Conservation (phyloP, 2,888 invertebrate genomes). For the Meganola albula region DNA sequence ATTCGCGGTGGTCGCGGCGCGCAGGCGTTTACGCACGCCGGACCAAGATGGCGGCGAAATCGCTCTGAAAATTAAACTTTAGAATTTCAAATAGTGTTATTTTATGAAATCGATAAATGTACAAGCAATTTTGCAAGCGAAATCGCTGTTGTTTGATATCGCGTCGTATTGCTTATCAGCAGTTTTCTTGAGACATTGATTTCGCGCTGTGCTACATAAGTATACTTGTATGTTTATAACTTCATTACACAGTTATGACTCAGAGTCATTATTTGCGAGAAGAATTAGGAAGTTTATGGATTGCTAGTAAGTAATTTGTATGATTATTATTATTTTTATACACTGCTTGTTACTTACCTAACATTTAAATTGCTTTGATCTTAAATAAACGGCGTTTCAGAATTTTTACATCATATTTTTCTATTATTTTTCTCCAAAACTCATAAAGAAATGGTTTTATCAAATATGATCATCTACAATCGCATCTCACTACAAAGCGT, state of each 20-base stretch:
- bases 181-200: slow-evolving; percentile 44
- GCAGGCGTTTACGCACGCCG: slow-evolving; percentile 72
- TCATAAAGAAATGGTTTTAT: too few species aligned
- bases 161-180: slow-evolving; percentile 41
- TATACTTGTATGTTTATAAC: slow-evolving; percentile 51
- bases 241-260: slow-evolving; percentile 53
- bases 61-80: slow-evolving; percentile 46
- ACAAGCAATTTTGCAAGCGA: slow-evolving; percentile 41
- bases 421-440: too few species aligned
- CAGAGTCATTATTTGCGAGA: slow-evolving; percentile 51
- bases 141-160: slow-evolving; percentile 35
- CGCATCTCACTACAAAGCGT: too few species aligned
- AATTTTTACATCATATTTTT: too few species aligned
- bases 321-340: slow-evolving; percentile 32
- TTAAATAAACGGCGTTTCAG: too few species aligned
- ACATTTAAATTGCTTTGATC: slow-evolving; percentile 20
- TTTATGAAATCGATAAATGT: slow-evolving; percentile 40
- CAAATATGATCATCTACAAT: too few species aligned
- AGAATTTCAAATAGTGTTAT: slow-evolving; percentile 43
- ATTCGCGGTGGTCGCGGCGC: slow-evolving; percentile 74
- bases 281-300: slow-evolving; percentile 55
- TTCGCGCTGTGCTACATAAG: slow-evolving; percentile 45
- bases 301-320: slow-evolving; percentile 56
- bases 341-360: slow-evolving; percentile 14
- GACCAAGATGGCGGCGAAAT: slow-evolving; percentile 65